These are phyloP conservation scores for Drosophila arizonae DNA, from an alignment of 1,140 invertebrate genomes.

Conservation along the genomic window DNA sequence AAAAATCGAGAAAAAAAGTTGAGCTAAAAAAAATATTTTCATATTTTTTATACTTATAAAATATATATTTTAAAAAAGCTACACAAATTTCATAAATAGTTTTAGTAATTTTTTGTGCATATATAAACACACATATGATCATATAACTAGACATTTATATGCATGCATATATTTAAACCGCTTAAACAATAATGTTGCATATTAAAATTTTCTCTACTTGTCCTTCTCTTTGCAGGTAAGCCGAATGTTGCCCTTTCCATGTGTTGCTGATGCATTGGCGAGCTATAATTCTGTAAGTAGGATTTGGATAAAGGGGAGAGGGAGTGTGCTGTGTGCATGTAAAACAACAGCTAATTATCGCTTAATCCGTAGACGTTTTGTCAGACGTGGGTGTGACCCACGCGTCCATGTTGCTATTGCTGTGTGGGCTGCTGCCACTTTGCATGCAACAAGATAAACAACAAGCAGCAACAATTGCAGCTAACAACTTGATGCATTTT, in stretches of 20 bases:
- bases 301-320: not conserved
- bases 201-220: not conserved
- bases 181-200: too few species aligned
- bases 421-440: constrained; percentile 28
- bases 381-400: constrained; percentile 63
- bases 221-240: constrained; percentile 65
- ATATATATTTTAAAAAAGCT: too few species aligned
- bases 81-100: too few species aligned
- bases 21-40: too few species aligned
- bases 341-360: constrained; percentile 61
- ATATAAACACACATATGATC: too few species aligned
- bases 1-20: too few species aligned
- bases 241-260: constrained; percentile 41
- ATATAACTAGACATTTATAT: too few species aligned
- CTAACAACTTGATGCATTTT: constrained; percentile 53
- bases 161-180: too few species aligned
- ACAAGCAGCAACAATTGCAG: constrained; percentile 27
- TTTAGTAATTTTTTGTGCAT: too few species aligned
- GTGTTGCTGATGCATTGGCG: not conserved
- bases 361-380: constrained; percentile 14
- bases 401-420: constrained; percentile 43
- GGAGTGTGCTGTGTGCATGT: constrained; percentile 25
- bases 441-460: constrained; percentile 41
- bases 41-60: too few species aligned
- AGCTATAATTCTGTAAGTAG: constrained; percentile 41